A percentile compares a stretch with the other conserved stretches of the same genome.
Evolutionary conservation across 2,888 invertebrate species (phyloP).

Genomic region (Choristoneura rosaceana): DNA sequence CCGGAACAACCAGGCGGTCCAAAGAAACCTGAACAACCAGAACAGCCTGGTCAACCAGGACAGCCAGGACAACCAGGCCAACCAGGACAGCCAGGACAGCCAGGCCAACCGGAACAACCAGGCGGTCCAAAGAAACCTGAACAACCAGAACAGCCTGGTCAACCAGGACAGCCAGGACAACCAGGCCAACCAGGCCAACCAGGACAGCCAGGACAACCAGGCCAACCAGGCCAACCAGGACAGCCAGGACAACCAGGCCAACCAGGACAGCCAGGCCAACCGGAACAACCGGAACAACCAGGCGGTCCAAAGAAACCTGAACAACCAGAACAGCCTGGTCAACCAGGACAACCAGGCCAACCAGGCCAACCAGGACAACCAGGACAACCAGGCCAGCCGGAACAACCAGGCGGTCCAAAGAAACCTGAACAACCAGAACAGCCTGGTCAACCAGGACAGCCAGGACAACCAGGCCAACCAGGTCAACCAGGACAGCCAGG

Average conservation of each 20-base stretch:
- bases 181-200: slow-evolving; percentile 4
- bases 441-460: too few relatives aligned
- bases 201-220: neutral
- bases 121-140: too few relatives aligned
- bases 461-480: too few relatives aligned
- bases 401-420: neutral
- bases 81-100: too few relatives aligned
- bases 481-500: too few relatives aligned
- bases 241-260: too few relatives aligned
- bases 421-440: too few relatives aligned
- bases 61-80: too few relatives aligned
- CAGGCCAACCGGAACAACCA: neutral
- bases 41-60: too few relatives aligned
- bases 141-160: too few relatives aligned
- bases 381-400: neutral
- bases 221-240: neutral
- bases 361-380: neutral
- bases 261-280: neutral
- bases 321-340: neutral
- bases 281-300: slow-evolving; percentile 10
- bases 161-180: neutral
- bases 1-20: too few relatives aligned
- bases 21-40: too few relatives aligned
- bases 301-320: neutral
- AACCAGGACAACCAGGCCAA: neutral